These are phyloP conservation scores for Limnodromus scolopaceus DNA, from an alignment of 2,797 vertebrate species.

Conservation along the genomic window DNA sequence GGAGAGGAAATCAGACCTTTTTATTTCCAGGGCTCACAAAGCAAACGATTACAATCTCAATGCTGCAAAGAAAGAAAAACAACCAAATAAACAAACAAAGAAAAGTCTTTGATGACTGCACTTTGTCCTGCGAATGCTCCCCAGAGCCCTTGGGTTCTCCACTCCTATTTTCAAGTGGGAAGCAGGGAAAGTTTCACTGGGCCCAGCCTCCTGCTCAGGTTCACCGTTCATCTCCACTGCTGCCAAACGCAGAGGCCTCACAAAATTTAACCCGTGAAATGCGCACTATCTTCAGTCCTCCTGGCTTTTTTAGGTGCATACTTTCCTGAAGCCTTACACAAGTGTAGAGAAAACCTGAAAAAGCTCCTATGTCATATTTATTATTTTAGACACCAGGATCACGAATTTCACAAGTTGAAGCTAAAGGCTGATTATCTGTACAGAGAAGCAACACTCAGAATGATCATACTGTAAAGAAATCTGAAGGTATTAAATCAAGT, in stretches of 20 bases:
- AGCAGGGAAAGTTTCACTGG: not conserved
- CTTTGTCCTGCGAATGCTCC: not conserved
- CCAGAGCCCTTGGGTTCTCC: not conserved
- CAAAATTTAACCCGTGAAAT: not conserved
- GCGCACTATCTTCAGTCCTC: not conserved
- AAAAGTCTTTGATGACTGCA: not conserved
- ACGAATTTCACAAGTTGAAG: not conserved
- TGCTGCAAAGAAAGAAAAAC: not conserved
- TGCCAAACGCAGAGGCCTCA: not conserved
- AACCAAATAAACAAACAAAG: not conserved
- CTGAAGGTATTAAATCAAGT: not conserved
- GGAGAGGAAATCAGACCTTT: not conserved
- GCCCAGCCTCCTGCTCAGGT: not conserved
- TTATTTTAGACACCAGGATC: fast-evolving
- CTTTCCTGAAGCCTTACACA: not conserved
- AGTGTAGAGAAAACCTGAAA: not conserved
- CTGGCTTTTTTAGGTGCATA: not conserved
- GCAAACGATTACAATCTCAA: not conserved
- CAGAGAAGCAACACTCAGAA: not conserved
- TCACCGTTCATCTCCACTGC: fast-evolving
- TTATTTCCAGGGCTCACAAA: not conserved
- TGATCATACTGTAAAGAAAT: not conserved
- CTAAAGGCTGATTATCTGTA: not conserved
- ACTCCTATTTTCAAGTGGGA: not conserved
- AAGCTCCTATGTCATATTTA: not conserved